Base-by-base conservation (phyloP, 64 coral and sea anemone genomes). In the Cladopsammia gracilis region DNA sequence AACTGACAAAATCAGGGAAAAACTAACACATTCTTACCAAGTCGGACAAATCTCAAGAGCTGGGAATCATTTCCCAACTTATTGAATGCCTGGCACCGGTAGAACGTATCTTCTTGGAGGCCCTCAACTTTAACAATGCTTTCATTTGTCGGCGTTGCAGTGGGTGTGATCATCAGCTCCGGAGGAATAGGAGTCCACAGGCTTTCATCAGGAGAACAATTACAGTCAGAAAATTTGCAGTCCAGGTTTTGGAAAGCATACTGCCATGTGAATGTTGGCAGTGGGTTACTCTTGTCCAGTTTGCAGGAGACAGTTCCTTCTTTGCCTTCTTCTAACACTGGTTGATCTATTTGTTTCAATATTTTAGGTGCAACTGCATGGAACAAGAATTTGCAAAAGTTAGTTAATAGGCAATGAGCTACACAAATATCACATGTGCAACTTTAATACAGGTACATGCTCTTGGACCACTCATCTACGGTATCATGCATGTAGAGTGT, bases 51-150 rank as follows among this genome's bases (percentile, higher is more conserved):
- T 48, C 4, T 6, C 4, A 93, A 18, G 45, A 48, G 20, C 20
- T 22, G 20, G 9, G 10, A 53, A 70, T 78, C 83, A 46, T 19
- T 69, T 59, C 91, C 91, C 46, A 58, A 25, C 11, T 46, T 10
- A 71, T 87, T 93, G 11, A 3, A 53, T 56, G 91, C 82, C 45
- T 49, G 60, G 51, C 91, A 93, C 8, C 6, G 58, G 25, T 86
- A 93, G 44, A 57, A 78, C 53, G 91, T 7, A 57, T 22, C 9
- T 11, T 61, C 42, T 48, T 67, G 73, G 7, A 78, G 50, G 26
- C 62, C 79, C 1, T 46, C 44, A 57, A 93, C 18, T 53, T 20
- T 68, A 4, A 93, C 80, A 20, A 16, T 10, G 45, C 91, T 93
- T 22, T 45, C 10, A 22, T 76, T 69, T 78, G 91, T 68, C 7